A percentile compares a stretch with the other conserved stretches of the same genome.
Evolutionary conservation across 2,888 invertebrate species (phyloP).

Genomic region (Amblyteles armatorius): DNA sequence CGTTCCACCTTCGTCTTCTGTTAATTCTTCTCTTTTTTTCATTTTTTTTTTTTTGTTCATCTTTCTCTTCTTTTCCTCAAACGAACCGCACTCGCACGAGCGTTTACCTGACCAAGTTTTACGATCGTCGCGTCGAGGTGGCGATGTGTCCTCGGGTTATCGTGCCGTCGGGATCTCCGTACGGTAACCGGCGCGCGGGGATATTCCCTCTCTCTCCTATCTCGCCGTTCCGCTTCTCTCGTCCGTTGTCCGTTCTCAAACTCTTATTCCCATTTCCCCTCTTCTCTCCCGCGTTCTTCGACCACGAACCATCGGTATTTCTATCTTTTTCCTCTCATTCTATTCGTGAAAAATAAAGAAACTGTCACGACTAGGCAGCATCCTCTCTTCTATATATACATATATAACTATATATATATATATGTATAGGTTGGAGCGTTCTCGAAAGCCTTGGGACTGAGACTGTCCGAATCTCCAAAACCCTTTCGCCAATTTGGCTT

Average conservation of each 20-base stretch:
- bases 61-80: slow-evolving; percentile 63
- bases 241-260: slow-evolving; percentile 25
- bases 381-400: slow-evolving; percentile 5
- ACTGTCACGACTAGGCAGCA: slow-evolving; percentile 28
- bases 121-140: slow-evolving; percentile 84
- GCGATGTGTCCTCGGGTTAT: slow-evolving; percentile 84
- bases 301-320: slow-evolving; percentile 44
- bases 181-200: slow-evolving; percentile 70
- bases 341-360: slow-evolving; percentile 49
- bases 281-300: slow-evolving; percentile 38
- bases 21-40: slow-evolving; percentile 59
- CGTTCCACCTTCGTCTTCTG: slow-evolving; percentile 46
- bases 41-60: slow-evolving; percentile 52
- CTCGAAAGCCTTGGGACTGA: slow-evolving; percentile 6
- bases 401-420: neutral
- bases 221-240: slow-evolving; percentile 8
- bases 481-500: slow-evolving; percentile 35
- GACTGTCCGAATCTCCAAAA: slow-evolving; percentile 9
- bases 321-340: slow-evolving; percentile 58
- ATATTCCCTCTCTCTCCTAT: slow-evolving; percentile 69
- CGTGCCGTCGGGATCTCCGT: slow-evolving; percentile 80
- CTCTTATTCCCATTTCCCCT: slow-evolving; percentile 23
- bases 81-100: slow-evolving; percentile 77
- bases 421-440: neutral
- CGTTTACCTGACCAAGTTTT: slow-evolving; percentile 83